Conservation (phyloP, 2,113 vertebrate genomes). For the Pterocles gutturalis region DNA sequence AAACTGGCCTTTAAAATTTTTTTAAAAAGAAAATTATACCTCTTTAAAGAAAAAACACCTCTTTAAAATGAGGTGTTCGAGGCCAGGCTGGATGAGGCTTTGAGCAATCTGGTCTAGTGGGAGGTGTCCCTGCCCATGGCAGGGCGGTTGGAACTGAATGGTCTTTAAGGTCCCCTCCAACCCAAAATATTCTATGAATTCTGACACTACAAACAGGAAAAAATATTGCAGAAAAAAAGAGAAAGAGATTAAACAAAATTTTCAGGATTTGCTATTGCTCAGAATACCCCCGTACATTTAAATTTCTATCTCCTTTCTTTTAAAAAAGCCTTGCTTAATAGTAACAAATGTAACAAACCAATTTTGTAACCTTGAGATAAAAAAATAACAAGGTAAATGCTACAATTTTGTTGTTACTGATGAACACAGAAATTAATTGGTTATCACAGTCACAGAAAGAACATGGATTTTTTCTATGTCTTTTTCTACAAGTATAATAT, state of each 20-base stretch:
- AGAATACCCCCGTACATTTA: neutral
- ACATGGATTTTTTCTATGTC: accelerated
- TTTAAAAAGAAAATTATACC: neutral
- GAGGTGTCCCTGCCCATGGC: too few species aligned
- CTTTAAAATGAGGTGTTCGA: too few species aligned
- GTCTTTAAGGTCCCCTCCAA: too few species aligned
- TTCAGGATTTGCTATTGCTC: neutral
- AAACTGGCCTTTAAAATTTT: neutral
- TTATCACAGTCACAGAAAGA: neutral
- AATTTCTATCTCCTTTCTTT: neutral
- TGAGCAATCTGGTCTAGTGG: too few species aligned
- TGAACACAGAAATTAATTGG: neutral
- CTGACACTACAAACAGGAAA: neutral
- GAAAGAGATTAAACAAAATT: neutral
- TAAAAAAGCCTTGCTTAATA: neutral
- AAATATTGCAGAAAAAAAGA: neutral
- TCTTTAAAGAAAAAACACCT: too few species aligned
- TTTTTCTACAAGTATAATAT: neutral
- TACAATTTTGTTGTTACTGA: neutral
- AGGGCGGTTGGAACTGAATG: too few species aligned
- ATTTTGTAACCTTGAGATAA: neutral
- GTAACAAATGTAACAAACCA: neutral
- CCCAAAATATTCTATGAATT: neutral
- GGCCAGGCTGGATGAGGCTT: too few species aligned
- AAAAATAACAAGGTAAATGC: neutral